phyloP scores from a whole-genome alignment of 2,113 vertebrate species.

The Litocranius walleri region DNA sequence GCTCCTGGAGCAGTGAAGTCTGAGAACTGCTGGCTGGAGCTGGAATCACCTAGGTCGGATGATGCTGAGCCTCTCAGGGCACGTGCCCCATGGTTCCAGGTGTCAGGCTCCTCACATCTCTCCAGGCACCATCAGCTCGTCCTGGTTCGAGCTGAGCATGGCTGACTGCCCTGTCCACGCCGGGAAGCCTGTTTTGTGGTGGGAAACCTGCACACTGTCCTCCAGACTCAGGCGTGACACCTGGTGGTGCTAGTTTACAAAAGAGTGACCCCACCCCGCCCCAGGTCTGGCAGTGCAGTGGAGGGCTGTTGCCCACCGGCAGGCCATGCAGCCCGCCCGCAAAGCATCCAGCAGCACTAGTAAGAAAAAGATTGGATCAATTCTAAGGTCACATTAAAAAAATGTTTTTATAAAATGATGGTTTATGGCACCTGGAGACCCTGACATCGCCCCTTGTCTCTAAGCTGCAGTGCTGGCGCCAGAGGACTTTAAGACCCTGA shows the following conservation, averaged over 20 bases:
- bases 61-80: not conserved
- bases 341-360: accelerated
- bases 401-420: not conserved
- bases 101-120: too few relatives aligned
- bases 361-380: not conserved
- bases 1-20: not conserved
- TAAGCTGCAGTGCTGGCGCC: not conserved
- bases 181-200: accelerated
- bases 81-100: accelerated
- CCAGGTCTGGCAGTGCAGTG: not conserved
- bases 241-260: accelerated
- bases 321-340: accelerated
- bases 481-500: accelerated
- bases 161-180: accelerated
- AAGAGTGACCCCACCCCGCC: accelerated
- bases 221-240: accelerated
- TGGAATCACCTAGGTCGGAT: accelerated
- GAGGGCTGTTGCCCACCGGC: not conserved
- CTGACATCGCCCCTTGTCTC: too few relatives aligned
- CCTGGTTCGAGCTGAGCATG: accelerated
- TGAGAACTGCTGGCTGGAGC: not conserved
- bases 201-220: accelerated
- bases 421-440: not conserved
- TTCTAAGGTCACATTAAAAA: not conserved
- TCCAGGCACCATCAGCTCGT: accelerated